These are phyloP conservation scores for Andrena praecox DNA, from an alignment of 2,888 invertebrate species.

Conservation along the genomic window DNA sequence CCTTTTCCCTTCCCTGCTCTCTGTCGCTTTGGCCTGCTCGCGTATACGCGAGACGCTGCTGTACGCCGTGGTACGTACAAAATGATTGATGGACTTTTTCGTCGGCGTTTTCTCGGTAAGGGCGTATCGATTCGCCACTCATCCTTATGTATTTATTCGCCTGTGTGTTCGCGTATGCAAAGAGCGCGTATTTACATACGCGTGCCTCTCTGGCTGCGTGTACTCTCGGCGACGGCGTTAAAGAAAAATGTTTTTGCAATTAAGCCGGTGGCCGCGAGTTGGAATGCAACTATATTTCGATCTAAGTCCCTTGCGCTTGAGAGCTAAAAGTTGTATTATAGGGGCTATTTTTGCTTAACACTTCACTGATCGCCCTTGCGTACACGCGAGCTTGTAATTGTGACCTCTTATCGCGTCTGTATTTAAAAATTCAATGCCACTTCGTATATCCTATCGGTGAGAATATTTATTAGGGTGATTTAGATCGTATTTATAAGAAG, in stretches of 20 bases:
- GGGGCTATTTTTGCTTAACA: background rate
- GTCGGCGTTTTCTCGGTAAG: constrained; percentile 65
- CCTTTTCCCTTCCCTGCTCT: background rate
- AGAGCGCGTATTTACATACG: constrained; percentile 48
- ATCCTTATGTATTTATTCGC: constrained; percentile 70
- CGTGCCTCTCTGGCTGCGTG: constrained; percentile 13
- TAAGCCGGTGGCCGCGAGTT: background rate
- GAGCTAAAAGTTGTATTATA: too few species aligned
- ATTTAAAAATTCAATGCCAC: too few species aligned
- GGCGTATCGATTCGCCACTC: constrained; percentile 65
- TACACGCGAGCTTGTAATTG: too few species aligned
- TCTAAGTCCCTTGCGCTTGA: background rate
- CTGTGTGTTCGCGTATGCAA: constrained; percentile 52
- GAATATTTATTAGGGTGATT: too few species aligned
- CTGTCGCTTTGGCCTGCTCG: background rate
- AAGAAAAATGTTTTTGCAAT: constrained; percentile 22
- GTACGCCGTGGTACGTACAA: constrained; percentile 28
- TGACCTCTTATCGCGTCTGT: too few species aligned
- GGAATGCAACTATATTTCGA: background rate
- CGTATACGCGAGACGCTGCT: constrained; percentile 16
- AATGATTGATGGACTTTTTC: constrained; percentile 77
- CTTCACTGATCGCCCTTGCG: too few species aligned
- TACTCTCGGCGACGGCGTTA: constrained; percentile 3
- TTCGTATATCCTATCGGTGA: too few species aligned
- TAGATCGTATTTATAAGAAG: too few species aligned